Percentiles rank a stretch among this genome's conserved stretches.
phyloP scores from a whole-genome alignment of 2,113 vertebrate species.

The Myrmecobius fasciatus region DNA sequence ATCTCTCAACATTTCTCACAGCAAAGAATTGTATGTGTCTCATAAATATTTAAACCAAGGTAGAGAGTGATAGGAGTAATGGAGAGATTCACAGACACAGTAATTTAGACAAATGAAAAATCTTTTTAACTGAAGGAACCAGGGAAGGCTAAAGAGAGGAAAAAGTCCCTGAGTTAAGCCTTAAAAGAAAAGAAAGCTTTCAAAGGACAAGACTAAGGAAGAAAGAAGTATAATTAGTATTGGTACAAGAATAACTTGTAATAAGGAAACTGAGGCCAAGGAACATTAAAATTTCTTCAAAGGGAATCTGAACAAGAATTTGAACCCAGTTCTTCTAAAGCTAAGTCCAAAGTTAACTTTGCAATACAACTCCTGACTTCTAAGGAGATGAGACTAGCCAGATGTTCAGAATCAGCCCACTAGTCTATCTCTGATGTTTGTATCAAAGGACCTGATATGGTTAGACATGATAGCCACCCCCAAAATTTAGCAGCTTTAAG shows the following conservation, averaged over 20 bases:
- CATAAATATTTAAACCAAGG: not conserved
- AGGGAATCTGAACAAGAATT: not conserved
- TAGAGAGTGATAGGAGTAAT: not conserved
- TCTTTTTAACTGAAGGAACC: not conserved
- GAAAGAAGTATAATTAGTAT: not conserved
- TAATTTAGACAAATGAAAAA: not conserved
- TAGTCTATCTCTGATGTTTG: not conserved
- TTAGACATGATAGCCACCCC: not conserved
- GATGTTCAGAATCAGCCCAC: not conserved
- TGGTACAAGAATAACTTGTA: not conserved
- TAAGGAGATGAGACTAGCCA: not conserved
- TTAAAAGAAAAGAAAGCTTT: not conserved
- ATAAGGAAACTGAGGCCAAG: not conserved
- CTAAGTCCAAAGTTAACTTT: not conserved
- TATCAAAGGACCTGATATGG: not conserved
- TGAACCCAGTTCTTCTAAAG: not conserved
- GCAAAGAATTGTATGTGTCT: not conserved
- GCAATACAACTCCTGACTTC: accelerated
- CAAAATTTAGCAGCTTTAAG: not conserved
- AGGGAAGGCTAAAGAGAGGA: not conserved
- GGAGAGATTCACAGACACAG: not conserved
- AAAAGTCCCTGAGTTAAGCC: not conserved
- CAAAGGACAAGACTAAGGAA: not conserved
- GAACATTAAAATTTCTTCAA: not conserved
- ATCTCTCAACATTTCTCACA: not conserved